Percentiles rank a stretch among this genome's conserved stretches.
phyloP scores from a whole-genome alignment of 2,888 invertebrate genomes.

The Operophtera brumata region DNA sequence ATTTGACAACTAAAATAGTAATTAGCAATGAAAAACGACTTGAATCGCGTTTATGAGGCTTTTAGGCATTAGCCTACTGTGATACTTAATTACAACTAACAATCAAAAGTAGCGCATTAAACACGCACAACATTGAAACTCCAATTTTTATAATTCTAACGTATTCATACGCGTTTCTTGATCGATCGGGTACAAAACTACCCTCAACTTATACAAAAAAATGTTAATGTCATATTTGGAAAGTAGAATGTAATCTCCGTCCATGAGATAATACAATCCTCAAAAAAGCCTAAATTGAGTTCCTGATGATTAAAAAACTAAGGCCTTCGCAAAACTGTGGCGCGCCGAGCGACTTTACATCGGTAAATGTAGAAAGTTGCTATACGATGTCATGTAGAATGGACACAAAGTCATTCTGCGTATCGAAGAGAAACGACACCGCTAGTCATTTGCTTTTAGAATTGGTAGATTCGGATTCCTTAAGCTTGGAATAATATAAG shows the following conservation, averaged over 20 bases:
- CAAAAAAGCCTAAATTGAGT: slow-evolving; percentile 24
- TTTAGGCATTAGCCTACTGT: slow-evolving; percentile 34
- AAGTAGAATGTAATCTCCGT: slow-evolving; percentile 59
- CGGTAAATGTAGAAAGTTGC: neutral
- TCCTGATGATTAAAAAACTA: slow-evolving; percentile 11
- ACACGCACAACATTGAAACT: slow-evolving; percentile 24
- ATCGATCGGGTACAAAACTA: slow-evolving; percentile 2
- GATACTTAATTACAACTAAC: slow-evolving; percentile 31
- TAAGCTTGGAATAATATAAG: slow-evolving; percentile 38
- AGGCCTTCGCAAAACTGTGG: neutral
- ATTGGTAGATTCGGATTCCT: slow-evolving; percentile 24
- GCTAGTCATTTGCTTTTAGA: slow-evolving; percentile 43
- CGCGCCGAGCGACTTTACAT: slow-evolving; percentile 21
- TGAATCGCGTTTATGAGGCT: slow-evolving; percentile 28
- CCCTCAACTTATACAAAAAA: slow-evolving; percentile 15
- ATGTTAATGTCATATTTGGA: slow-evolving; percentile 18
- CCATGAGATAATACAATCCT: slow-evolving; percentile 55
- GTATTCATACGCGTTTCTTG: slow-evolving; percentile 1
- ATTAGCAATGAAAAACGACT: slow-evolving; percentile 14
- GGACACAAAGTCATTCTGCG: neutral
- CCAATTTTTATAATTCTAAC: slow-evolving; percentile 16
- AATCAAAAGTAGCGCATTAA: slow-evolving; percentile 18
- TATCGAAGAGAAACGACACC: slow-evolving; percentile 5
- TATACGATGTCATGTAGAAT: neutral
- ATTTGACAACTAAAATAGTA: slow-evolving; percentile 11